Percentiles rank a stretch among this genome's conserved stretches.
These are phyloP conservation scores for Goniozus legneri DNA, from an alignment of 1,140 invertebrate species.

Conservation along the genomic window DNA sequence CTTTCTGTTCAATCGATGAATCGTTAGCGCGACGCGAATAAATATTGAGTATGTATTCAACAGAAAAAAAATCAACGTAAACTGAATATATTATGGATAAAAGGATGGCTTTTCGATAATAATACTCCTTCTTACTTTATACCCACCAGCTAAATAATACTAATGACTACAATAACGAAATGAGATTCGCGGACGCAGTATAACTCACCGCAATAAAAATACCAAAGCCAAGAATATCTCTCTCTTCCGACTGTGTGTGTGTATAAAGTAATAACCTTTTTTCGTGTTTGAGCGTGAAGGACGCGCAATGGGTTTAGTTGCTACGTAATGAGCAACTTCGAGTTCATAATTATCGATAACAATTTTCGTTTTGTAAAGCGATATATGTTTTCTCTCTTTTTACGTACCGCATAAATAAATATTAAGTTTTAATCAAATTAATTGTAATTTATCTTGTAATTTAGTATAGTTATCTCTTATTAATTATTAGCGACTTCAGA, in stretches of 20 bases:
- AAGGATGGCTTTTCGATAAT: no score
- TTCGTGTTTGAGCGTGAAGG: no score
- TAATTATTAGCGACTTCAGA: constrained; percentile 15
- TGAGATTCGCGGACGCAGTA: constrained; percentile 21
- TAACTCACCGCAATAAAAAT: constrained; percentile 46
- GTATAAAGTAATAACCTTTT: no score
- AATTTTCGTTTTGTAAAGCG: constrained; percentile 24
- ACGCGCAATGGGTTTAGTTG: no score
- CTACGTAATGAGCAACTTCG: constrained; percentile 8
- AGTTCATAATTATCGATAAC: constrained; percentile 12
- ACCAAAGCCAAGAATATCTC: constrained; percentile 41
- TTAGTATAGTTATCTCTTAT: constrained; percentile 24
- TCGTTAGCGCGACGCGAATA: no score
- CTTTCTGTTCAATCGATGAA: no score
- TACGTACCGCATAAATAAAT: constrained; percentile 15
- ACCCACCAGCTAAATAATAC: constrained; percentile 19
- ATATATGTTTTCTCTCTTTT: no score
- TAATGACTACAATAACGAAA: constrained; percentile 27
- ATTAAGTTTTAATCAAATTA: constrained; percentile 31
- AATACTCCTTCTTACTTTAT: constrained; percentile 32
- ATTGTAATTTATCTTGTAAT: constrained; percentile 31
- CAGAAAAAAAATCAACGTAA: no score
- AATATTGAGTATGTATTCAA: no score
- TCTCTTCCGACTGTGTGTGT: constrained; percentile 12
- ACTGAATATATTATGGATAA: no score